phyloP scores from a whole-genome alignment of 2,797 vertebrate species.

The Clamator glandarius region DNA sequence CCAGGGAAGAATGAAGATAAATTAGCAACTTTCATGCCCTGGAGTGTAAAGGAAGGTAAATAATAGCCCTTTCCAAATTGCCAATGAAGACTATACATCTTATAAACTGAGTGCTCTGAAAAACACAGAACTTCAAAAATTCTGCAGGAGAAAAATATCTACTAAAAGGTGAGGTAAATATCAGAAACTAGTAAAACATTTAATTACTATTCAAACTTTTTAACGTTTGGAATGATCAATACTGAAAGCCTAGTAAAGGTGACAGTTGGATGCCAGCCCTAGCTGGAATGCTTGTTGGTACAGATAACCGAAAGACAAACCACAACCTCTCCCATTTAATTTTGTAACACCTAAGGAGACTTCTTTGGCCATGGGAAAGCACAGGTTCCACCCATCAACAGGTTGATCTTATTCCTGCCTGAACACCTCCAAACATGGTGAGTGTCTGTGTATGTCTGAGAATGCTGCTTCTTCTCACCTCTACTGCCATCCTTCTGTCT shows the following conservation, averaged over 20 bases:
- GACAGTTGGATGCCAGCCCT: neutral
- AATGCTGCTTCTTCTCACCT: neutral
- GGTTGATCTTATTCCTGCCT: neutral
- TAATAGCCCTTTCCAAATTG: neutral
- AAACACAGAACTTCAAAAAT: neutral
- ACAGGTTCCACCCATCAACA: neutral
- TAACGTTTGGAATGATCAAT: neutral
- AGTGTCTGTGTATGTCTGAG: neutral
- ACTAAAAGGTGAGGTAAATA: neutral
- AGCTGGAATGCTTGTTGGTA: neutral
- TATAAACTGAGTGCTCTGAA: neutral
- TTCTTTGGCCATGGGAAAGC: neutral
- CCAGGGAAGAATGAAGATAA: constrained; percentile 14
- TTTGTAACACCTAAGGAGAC: neutral
- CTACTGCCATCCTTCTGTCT: accelerated
- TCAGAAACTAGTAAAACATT: neutral
- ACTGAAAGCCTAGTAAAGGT: neutral
- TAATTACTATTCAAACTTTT: neutral
- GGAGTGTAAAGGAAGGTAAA: neutral
- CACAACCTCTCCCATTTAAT: neutral
- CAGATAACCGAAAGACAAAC: neutral
- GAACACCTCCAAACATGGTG: neutral
- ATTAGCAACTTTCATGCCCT: neutral
- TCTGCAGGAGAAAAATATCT: neutral
- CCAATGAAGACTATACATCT: neutral